Percentiles rank a stretch among this genome's conserved stretches.
These are phyloP conservation scores for Drosophila lini DNA, from an alignment of 1,140 invertebrate species.

Conservation along the genomic window DNA sequence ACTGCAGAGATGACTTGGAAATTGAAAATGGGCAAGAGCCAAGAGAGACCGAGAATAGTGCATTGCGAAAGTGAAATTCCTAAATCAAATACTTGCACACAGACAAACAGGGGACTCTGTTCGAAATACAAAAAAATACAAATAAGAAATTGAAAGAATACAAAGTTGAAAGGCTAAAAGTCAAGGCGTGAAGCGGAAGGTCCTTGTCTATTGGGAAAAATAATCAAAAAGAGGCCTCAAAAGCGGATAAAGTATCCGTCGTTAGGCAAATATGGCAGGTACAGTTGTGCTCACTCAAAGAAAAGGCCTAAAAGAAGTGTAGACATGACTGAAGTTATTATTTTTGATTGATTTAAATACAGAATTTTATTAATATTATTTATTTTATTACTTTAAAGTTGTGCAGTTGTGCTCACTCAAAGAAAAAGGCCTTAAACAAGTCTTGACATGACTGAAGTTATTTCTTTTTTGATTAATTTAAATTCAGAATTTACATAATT, in stretches of 20 bases:
- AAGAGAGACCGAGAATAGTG: slow-evolving; percentile 32
- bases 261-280: slow-evolving; percentile 6
- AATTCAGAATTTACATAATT: neutral
- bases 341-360: neutral
- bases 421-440: neutral
- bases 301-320: neutral
- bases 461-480: neutral
- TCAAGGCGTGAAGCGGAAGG: slow-evolving; percentile 63
- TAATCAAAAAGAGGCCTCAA: slow-evolving; percentile 28
- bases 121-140: neutral
- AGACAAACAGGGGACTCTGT: slow-evolving; percentile 5
- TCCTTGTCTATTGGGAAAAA: slow-evolving; percentile 28
- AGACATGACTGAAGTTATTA: neutral
- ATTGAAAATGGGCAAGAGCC: slow-evolving; percentile 39
- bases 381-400: too few species aligned
- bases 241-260: neutral
- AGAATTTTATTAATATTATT: neutral
- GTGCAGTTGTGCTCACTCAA: slow-evolving; percentile 8
- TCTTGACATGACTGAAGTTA: neutral
- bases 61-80: slow-evolving; percentile 73
- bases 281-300: slow-evolving; percentile 8
- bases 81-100: slow-evolving; percentile 76
- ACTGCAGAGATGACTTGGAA: slow-evolving; percentile 44
- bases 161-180: slow-evolving; percentile 40
- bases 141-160: slow-evolving; percentile 20